Evolutionary conservation across 2,797 vertebrate species (phyloP).

Genomic region (Tangara arthus): DNA sequence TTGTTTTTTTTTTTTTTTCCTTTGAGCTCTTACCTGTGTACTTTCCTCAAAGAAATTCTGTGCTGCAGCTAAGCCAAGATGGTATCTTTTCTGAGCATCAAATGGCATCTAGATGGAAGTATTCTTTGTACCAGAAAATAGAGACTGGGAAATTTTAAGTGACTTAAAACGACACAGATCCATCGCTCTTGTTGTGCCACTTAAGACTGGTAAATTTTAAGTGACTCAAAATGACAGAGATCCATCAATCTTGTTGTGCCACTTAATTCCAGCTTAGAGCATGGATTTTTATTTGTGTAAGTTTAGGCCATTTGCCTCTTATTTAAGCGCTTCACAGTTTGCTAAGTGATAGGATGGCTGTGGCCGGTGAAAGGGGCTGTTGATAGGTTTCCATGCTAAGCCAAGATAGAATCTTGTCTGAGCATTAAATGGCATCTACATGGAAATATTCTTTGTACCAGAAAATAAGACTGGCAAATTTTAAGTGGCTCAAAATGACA

Average conservation of each 20-base stretch:
- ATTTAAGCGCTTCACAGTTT: neutral
- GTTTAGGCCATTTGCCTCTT: neutral
- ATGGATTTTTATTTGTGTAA: neutral
- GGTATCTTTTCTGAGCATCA: neutral
- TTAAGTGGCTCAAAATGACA: neutral
- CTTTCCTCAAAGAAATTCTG: neutral
- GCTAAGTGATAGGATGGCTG: neutral
- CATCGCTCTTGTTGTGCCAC: neutral
- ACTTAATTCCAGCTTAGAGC: neutral
- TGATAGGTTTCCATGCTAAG: neutral
- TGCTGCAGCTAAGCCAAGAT: neutral
- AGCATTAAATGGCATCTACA: neutral
- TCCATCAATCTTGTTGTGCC: neutral
- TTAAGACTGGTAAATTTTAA: neutral
- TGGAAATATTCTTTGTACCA: neutral
- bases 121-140: neutral
- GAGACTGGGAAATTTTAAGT: neutral
- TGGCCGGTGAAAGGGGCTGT: neutral
- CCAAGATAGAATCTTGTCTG: neutral
- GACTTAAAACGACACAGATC: neutral
- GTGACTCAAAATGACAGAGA: neutral
- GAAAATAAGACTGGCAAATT: neutral
- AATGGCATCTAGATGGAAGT: neutral
- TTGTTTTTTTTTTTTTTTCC: neutral
- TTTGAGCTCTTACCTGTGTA: neutral